Percentiles rank a stretch among this genome's conserved stretches.
phyloP scores from a whole-genome alignment of 2,888 invertebrate species.

The Bembecia ichneumoniformis region DNA sequence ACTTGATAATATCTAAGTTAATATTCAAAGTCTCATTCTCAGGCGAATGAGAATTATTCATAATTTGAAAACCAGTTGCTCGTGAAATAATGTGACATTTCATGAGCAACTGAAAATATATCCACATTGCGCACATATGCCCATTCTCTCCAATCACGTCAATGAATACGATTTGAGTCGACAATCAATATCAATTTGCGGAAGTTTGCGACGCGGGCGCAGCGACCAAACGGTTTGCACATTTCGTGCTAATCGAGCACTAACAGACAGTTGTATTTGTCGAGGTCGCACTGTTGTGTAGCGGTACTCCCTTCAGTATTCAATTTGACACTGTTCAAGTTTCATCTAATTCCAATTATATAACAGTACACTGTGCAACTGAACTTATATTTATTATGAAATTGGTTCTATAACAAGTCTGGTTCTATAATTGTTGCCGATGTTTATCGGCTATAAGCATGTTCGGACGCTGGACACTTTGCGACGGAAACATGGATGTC shows the following conservation, averaged over 20 bases:
- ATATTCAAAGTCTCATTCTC: no score
- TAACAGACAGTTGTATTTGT: slow-evolving; percentile 58
- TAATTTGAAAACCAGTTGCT: slow-evolving; percentile 15
- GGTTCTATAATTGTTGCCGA: not conserved
- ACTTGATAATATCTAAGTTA: no score
- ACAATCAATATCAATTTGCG: slow-evolving; percentile 61
- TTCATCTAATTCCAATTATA: not conserved
- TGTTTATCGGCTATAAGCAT: slow-evolving; percentile 27
- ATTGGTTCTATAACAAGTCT: not conserved
- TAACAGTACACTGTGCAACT: not conserved
- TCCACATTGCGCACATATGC: slow-evolving; percentile 47
- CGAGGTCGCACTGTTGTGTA: slow-evolving; percentile 40
- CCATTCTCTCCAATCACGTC: slow-evolving; percentile 57
- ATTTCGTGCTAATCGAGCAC: slow-evolving; percentile 65
- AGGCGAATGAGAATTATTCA: not conserved
- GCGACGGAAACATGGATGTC: slow-evolving; percentile 44
- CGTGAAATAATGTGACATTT: no score
- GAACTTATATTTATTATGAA: not conserved
- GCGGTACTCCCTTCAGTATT: slow-evolving; percentile 28
- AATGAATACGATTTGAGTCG: slow-evolving; percentile 38
- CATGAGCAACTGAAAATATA: slow-evolving; percentile 36
- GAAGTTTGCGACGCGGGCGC: slow-evolving; percentile 13
- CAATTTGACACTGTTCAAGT: not conserved
- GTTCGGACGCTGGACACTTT: slow-evolving; percentile 54
- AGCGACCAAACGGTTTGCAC: slow-evolving; percentile 48